These are phyloP conservation scores for Drosophila baimaii DNA, from an alignment of 1,140 invertebrate species.

Conservation along the genomic window DNA sequence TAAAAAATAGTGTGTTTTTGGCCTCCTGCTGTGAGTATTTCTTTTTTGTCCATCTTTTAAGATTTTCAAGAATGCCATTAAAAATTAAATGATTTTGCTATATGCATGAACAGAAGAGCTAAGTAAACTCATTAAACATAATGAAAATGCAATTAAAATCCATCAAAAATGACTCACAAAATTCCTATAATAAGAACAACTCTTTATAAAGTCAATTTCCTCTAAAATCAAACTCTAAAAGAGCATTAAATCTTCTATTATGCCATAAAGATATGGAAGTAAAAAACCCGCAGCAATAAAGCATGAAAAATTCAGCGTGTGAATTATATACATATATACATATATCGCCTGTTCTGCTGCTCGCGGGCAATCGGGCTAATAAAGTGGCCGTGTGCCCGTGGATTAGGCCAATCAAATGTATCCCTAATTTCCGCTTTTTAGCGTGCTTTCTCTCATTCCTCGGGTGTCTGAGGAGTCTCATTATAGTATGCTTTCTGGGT, in stretches of 20 bases:
- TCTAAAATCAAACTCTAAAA: background rate
- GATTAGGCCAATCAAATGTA: conserved; percentile 44
- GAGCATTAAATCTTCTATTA: background rate
- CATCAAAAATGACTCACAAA: too few relatives aligned
- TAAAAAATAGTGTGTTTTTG: background rate
- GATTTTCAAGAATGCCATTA: background rate
- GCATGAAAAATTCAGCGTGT: background rate
- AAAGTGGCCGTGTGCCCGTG: conserved; percentile 13
- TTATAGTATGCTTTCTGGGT: conserved; percentile 32
- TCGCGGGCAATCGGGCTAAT: conserved; percentile 22
- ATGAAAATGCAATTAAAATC: background rate
- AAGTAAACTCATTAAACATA: background rate
- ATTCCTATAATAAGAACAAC: too few relatives aligned
- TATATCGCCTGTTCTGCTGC: conserved; percentile 2
- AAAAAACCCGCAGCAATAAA: background rate
- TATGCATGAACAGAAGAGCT: background rate
- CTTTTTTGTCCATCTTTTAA: background rate
- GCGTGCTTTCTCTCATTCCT: background rate
- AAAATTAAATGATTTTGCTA: background rate
- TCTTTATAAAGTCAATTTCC: too few relatives aligned
- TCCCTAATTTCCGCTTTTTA: conserved; percentile 37
- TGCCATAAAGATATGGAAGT: too few relatives aligned
- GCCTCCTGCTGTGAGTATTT: too few relatives aligned
- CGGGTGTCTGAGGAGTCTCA: conserved; percentile 16
- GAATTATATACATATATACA: background rate